These are phyloP conservation scores for Myrmecophaga tridactyla DNA, from an alignment of 2,113 vertebrate genomes.

Conservation along the genomic window DNA sequence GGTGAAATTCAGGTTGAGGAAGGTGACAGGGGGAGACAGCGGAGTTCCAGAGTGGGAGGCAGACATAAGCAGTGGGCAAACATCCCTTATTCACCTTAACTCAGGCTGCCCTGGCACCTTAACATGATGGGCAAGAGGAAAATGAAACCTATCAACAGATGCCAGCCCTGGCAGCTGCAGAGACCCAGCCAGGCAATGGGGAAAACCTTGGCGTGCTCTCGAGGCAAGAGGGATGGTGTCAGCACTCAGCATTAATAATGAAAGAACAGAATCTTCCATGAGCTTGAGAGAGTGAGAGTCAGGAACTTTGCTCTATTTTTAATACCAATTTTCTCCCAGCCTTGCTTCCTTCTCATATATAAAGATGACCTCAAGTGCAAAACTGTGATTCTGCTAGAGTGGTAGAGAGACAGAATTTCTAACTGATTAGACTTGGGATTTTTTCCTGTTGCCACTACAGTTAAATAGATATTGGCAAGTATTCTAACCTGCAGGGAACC, in stretches of 20 bases:
- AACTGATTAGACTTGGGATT: conserved; percentile 50
- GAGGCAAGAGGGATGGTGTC: not conserved
- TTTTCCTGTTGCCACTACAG: conserved; percentile 30
- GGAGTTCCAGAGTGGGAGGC: not conserved
- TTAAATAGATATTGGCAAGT: conserved; percentile 69
- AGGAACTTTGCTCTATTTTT: conserved; percentile 58
- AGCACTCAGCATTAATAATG: conserved; percentile 44
- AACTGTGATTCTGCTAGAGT: not conserved
- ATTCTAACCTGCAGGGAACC: conserved; percentile 40
- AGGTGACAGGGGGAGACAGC: not conserved
- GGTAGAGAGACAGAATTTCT: not conserved
- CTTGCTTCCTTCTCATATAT: not conserved
- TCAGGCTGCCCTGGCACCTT: fast-evolving
- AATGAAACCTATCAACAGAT: not conserved
- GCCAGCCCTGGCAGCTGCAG: not conserved
- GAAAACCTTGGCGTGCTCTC: not conserved
- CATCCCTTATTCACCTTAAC: not conserved
- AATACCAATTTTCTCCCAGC: not conserved
- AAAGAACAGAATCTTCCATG: conserved; percentile 42
- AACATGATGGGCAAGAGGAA: not conserved
- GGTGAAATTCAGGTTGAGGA: not conserved
- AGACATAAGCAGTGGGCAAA: fast-evolving
- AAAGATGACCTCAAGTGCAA: conserved; percentile 51
- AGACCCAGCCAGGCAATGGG: not conserved
- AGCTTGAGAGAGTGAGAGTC: conserved; percentile 30